These are phyloP conservation scores for Thamnaconus septentrionalis DNA, from an alignment of 2,113 vertebrate genomes.

Conservation along the genomic window DNA sequence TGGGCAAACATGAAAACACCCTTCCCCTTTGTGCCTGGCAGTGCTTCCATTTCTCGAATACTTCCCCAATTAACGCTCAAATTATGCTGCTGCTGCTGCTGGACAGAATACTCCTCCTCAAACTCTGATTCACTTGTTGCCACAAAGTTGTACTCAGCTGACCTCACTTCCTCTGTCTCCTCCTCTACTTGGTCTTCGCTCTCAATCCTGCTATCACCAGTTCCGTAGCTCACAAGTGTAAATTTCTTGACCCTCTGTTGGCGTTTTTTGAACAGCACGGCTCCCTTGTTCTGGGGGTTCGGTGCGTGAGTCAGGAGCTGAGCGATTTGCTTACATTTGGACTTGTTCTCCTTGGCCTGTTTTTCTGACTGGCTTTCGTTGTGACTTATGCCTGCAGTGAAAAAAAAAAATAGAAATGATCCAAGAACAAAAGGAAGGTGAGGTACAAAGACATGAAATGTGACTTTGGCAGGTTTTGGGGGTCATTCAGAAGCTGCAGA, in stretches of 20 bases:
- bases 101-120: slow-evolving; percentile 81
- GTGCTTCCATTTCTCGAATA: slow-evolving; percentile 83
- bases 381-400: slow-evolving; percentile 77
- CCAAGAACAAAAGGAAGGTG: slow-evolving; percentile 4
- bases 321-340: slow-evolving; percentile 92
- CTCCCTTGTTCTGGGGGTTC: slow-evolving; percentile 88
- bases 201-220: slow-evolving; percentile 78
- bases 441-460: not conserved
- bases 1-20: slow-evolving; percentile 93
- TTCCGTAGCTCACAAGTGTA: slow-evolving; percentile 92
- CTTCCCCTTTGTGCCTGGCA: slow-evolving; percentile 89
- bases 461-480: not conserved
- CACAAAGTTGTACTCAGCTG: slow-evolving; percentile 76
- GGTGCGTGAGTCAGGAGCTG: slow-evolving; percentile 85
- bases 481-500: not conserved
- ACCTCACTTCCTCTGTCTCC: slow-evolving; percentile 68
- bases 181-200: slow-evolving; percentile 76
- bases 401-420: slow-evolving; percentile 6
- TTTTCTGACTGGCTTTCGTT: slow-evolving; percentile 87
- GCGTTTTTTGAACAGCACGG: slow-evolving; percentile 90
- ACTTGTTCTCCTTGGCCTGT: slow-evolving; percentile 89
- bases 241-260: slow-evolving; percentile 87
- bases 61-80: slow-evolving; percentile 81
- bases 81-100: slow-evolving; percentile 65
- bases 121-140: slow-evolving; percentile 84